Base-by-base conservation (phyloP, 2,797 vertebrate species). In the Nyctalus aviator region DNA sequence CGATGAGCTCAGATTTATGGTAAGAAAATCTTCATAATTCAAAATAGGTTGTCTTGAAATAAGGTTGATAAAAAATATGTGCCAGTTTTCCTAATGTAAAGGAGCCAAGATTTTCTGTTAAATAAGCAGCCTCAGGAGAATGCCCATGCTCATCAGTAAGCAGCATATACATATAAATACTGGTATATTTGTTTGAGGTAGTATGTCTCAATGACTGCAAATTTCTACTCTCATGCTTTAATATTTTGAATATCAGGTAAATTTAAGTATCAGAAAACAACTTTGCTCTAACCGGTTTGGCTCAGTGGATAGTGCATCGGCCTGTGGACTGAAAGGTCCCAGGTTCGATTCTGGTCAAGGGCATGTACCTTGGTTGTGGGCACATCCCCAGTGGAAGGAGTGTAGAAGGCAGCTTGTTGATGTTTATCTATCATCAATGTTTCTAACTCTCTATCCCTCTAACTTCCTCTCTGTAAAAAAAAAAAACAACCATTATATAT, bases 21-120 rank as follows among this genome's bases (percentile, higher is more conserved):
- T 68, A 20, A 48, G 50, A 71, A 95, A 92, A 62, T 41, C 9
- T 71, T 94, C 10, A 77, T 95, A 92, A 96, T 97, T 75, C 68
- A 91, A 88, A 95, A 79, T 41, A 90, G 25, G 77, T 18, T 21
- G 82, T 85, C 77, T 92, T 66, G 21, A 59, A 94, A 93, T 95
- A 82, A 55, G 3, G 0, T 90, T 97, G 91, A 93, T 94, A 84
- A 91, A 88, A 64, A 94, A 82, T 87, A 82, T 76, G 41, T 69
- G 64, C 93, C 32, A 35, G n/a, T 90, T 93, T 95, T 95, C 41
- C 75, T 88, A 55, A 41, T 30, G 41, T 30, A n/a, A 94, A 64
- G 14, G 3, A 71, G 71, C 21, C 53, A 84, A 75, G 84, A 41
- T 46, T 96, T 87, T 75, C 68, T 93, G 9, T 95, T 88, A 90